Evolutionary conservation across 1,140 invertebrate species (phyloP).

Genomic region (Diorhabda sublineata): DNA sequence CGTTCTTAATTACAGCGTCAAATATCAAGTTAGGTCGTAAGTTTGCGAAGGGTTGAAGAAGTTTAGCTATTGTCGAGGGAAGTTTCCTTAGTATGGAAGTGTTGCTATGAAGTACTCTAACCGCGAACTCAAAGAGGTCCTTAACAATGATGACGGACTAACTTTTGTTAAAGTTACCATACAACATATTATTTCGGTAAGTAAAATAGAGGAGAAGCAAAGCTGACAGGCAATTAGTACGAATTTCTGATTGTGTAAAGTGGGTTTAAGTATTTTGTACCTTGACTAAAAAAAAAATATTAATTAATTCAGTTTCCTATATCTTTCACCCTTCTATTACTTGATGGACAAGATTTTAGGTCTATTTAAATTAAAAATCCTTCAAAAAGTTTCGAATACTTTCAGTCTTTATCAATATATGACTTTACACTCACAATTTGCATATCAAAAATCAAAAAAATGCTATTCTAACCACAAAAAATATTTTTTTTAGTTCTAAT

Average conservation of each 20-base stretch:
- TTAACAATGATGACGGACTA: constrained; percentile 1
- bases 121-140: constrained; percentile 1
- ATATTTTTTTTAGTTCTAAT: too few relatives aligned
- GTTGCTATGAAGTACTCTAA: constrained; percentile 1
- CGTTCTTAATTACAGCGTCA: neutral
- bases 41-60: neutral
- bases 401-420: too few relatives aligned
- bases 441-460: too few relatives aligned
- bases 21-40: constrained; percentile 1
- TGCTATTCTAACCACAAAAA: too few relatives aligned
- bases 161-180: neutral
- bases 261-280: too few relatives aligned
- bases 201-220: neutral
- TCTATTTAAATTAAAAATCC: too few relatives aligned
- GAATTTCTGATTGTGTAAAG: neutral
- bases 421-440: too few relatives aligned
- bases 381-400: too few relatives aligned
- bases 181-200: constrained; percentile 3
- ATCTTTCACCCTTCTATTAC: too few relatives aligned
- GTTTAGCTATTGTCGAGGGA: neutral
- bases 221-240: neutral
- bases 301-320: too few relatives aligned
- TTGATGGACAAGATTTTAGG: too few relatives aligned
- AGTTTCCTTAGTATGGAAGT: neutral
- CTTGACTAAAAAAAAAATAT: too few relatives aligned